A percentile compares a stretch with the other conserved stretches of the same genome.
Evolutionary conservation across 2,888 invertebrate genomes (phyloP).

Genomic region (Phymatocera aterrima): DNA sequence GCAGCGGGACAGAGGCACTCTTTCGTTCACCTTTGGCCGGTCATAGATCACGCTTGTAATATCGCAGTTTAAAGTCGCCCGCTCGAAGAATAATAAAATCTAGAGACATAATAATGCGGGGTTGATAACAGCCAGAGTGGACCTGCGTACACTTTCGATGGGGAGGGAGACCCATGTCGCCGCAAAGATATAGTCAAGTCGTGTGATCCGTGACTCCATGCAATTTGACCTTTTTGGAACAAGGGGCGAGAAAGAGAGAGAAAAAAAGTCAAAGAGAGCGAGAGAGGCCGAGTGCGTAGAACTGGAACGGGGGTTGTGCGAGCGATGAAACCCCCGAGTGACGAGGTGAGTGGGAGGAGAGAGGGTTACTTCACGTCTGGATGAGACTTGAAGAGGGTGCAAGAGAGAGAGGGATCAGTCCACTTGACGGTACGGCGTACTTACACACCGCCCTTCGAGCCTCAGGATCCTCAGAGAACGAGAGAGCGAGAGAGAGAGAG

Average conservation of each 20-base stretch:
- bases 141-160: not conserved
- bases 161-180: not conserved
- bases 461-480: slow-evolving; percentile 50
- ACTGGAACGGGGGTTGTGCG: slow-evolving; percentile 35
- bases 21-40: not conserved
- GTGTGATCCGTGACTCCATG: slow-evolving; percentile 34
- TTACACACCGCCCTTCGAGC: slow-evolving; percentile 39
- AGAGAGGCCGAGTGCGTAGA: slow-evolving; percentile 42
- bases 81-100: not conserved
- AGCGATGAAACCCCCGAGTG: slow-evolving; percentile 28
- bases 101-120: not conserved
- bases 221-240: slow-evolving; percentile 26
- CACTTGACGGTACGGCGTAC: slow-evolving; percentile 56
- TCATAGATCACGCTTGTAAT: not conserved
- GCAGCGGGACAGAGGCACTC: not conserved
- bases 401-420: slow-evolving; percentile 53
- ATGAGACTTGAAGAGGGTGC: slow-evolving; percentile 60
- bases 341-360: slow-evolving; percentile 52
- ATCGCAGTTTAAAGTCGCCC: not conserved
- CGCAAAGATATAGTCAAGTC: slow-evolving; percentile 27
- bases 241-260: slow-evolving; percentile 44
- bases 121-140: not conserved
- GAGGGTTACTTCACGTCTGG: slow-evolving; percentile 60
- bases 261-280: not conserved
- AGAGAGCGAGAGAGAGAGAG: not conserved